Evolutionary conservation across 2,797 vertebrate species (phyloP).

Genomic region (Stomatorhinus walkeri): DNA sequence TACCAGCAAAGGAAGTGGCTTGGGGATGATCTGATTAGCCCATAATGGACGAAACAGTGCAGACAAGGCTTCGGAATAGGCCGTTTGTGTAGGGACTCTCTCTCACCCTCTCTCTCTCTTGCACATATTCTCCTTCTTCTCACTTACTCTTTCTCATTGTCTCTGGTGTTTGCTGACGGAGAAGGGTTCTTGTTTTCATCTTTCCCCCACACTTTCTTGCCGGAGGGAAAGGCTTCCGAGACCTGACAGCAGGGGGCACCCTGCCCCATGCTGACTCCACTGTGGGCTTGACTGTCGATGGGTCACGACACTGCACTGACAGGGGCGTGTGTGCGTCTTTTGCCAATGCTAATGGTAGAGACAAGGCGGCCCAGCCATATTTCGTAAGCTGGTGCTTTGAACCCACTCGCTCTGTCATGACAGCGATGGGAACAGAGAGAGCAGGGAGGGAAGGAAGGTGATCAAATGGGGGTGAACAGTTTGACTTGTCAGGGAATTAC

Average conservation of each 20-base stretch:
- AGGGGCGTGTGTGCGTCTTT: neutral
- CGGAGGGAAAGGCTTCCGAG: neutral
- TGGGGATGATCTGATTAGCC: slow-evolving; percentile 44
- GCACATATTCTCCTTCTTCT: neutral
- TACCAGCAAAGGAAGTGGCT: slow-evolving; percentile 49
- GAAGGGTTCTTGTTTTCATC: neutral
- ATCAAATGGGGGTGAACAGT: neutral
- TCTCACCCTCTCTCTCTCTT: neutral
- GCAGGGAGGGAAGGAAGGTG: neutral
- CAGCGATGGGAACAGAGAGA: neutral
- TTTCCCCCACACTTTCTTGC: neutral
- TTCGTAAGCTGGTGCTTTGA: neutral
- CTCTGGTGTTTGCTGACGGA: neutral
- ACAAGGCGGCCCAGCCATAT: neutral
- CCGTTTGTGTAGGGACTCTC: slow-evolving; percentile 33
- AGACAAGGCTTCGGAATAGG: slow-evolving; percentile 29
- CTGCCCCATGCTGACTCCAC: neutral
- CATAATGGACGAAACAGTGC: slow-evolving; percentile 36
- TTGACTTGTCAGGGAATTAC: slow-evolving; percentile 5
- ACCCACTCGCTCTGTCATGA: neutral
- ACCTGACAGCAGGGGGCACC: neutral
- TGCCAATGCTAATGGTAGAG: neutral
- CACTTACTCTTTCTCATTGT: neutral
- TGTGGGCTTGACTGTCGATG: neutral
- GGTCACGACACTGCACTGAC: neutral